Conservation (phyloP, 2,888 invertebrate species). For the Lasioglossum morio region DNA sequence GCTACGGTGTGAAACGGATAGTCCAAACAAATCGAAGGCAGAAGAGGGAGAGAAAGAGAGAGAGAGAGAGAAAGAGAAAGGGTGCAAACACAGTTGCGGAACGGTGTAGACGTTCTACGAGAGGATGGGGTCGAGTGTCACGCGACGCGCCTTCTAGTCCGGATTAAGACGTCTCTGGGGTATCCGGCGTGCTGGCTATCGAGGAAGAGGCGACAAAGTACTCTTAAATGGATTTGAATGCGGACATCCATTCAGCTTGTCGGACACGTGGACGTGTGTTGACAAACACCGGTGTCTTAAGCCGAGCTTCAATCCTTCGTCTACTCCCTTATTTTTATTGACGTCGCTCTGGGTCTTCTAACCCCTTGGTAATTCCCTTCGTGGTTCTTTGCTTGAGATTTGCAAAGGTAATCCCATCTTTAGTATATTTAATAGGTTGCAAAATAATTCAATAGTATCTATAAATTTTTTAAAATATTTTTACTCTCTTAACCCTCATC, state of each 20-base stretch:
- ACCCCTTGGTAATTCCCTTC: background rate
- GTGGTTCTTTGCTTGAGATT: background rate
- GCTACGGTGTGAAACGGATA: slow-evolving; percentile 1
- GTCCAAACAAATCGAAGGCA: slow-evolving; percentile 15
- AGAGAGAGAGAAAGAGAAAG: background rate
- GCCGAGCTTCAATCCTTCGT: background rate
- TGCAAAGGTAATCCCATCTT: too few relatives aligned
- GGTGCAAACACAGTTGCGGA: background rate
- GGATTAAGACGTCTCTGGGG: slow-evolving; percentile 53
- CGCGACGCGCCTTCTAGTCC: slow-evolving; percentile 25
- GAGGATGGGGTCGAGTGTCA: slow-evolving; percentile 15
- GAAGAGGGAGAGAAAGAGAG: background rate
- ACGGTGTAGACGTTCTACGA: background rate
- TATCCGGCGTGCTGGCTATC: slow-evolving; percentile 35
- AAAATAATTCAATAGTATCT: too few relatives aligned
- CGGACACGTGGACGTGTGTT: slow-evolving; percentile 42
- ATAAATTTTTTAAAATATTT: too few relatives aligned
- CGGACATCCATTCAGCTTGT: slow-evolving; percentile 44
- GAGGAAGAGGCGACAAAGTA: slow-evolving; percentile 48
- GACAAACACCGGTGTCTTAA: slow-evolving; percentile 52
- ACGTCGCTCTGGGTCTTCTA: background rate
- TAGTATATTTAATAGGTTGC: too few relatives aligned
- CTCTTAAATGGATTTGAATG: slow-evolving; percentile 65
- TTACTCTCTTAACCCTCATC: too few relatives aligned
- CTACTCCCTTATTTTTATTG: background rate